Base-by-base conservation (phyloP, 1,140 invertebrate species). In the Reticulitermes speratus region DNA sequence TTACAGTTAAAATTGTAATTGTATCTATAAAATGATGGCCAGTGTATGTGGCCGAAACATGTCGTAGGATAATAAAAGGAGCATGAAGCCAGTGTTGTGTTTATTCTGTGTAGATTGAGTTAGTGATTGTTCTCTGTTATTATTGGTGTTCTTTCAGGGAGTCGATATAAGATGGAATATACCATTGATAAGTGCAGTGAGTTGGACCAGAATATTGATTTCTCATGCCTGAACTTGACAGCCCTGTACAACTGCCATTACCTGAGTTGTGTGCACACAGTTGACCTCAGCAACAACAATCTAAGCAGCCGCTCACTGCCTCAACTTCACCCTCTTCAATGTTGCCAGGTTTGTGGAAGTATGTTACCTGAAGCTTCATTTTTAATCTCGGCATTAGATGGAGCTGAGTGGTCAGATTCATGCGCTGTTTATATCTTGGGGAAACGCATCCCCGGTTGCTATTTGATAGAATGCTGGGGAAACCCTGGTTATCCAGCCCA, bases 161-260 rank as follows among this genome's bases (percentile, higher is more conserved):
- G 93, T 45, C 94, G 94, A 89, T 95, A 93, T 91, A 90, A 91
- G 84, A 89, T 95, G 87, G 94, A 95, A 88, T 89, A 93, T 55
- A 91, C 91, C 86, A 87, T 95, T 38, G 88, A 90, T 44, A 88
- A 90, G 55, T 91, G 90, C 89, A 55, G n/a, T 30, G 38, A 38
- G 32, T 32, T n/a, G 38, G 9, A 45, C 14, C 45, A 52, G 45
- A 30, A 87, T 25, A 88, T 89, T 23, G 88, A 88, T 11, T 87
- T 87, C 3, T 87, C 84, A 30, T 90, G 88, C 59, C 88, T 90
- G 45, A 86, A 90, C 69, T 88, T 93, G 44, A 91, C 91, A 11
- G 90, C 90, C 44, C 88, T 94, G 65, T 91, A 91, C 69, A 92
- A 92, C 88, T 90, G 90, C 44, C 92, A 93, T 84, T 92, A 93